Evolutionary conservation across 2,113 vertebrate species (phyloP).

Genomic region (Cettia cetti): DNA sequence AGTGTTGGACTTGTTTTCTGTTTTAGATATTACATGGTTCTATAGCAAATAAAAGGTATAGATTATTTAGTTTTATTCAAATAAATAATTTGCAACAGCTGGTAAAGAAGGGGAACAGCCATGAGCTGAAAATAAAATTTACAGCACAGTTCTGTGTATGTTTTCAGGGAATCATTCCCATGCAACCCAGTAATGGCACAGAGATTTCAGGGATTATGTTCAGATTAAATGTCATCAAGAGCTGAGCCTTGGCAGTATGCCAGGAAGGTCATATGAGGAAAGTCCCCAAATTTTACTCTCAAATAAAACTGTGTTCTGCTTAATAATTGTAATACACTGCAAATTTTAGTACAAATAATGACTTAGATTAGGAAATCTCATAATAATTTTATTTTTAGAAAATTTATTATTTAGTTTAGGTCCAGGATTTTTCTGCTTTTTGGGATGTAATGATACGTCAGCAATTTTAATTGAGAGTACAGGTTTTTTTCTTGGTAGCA

Average conservation of each 20-base stretch:
- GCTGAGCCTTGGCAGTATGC: background rate
- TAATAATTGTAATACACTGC: background rate
- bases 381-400: background rate
- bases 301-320: constrained; percentile 2
- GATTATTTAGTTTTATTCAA: background rate
- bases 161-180: background rate
- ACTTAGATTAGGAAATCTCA: background rate
- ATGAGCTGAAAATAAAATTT: constrained; percentile 4
- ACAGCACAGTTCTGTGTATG: background rate
- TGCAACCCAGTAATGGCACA: background rate
- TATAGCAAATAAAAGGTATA: background rate
- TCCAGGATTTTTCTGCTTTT: background rate
- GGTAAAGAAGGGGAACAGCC: background rate
- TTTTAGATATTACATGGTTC: background rate
- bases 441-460: background rate
- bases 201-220: constrained; percentile 26
- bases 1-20: background rate
- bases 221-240: constrained; percentile 58
- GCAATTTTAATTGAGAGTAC: background rate
- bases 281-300: background rate
- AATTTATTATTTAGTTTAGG: background rate
- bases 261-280: constrained; percentile 30
- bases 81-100: background rate
- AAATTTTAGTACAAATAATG: background rate
- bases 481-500: background rate